These are phyloP conservation scores for Aphodius granarius DNA, from an alignment of 2,888 invertebrate genomes.

Conservation along the genomic window DNA sequence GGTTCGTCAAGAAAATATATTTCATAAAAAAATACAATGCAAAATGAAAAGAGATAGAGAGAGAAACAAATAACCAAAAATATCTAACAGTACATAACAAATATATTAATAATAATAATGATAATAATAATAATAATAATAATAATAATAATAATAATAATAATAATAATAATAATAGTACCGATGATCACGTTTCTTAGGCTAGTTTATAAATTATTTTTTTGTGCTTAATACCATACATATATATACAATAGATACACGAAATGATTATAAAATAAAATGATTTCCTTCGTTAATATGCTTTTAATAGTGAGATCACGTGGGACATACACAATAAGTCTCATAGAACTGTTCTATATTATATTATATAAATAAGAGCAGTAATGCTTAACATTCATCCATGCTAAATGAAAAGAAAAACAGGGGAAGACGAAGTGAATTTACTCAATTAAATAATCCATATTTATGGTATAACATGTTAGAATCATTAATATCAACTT, in stretches of 20 bases:
- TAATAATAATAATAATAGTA: not conserved
- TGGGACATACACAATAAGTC: not conserved
- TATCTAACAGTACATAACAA: not conserved
- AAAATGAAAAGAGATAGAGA: conserved; percentile 1
- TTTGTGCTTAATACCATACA: not conserved
- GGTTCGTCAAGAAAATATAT: conserved; percentile 12
- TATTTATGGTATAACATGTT: not conserved
- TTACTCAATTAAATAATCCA: not conserved
- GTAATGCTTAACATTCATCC: not conserved
- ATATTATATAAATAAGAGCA: not conserved
- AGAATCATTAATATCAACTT: not conserved
- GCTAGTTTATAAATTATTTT: not conserved
- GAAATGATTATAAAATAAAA: not conserved
- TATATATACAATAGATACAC: not conserved
- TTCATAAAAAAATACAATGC: conserved; percentile 12
- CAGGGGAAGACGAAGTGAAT: not conserved
- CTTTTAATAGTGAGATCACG: not conserved
- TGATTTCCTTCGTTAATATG: not conserved
- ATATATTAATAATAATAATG: not conserved
- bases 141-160: not conserved
- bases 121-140: not conserved
- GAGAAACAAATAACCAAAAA: not conserved
- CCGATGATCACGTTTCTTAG: not conserved
- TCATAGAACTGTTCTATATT: not conserved
- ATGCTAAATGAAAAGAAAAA: not conserved